Evolutionary conservation across 2,888 invertebrate genomes (phyloP).

Genomic region (Dromius quadrimaculatus): DNA sequence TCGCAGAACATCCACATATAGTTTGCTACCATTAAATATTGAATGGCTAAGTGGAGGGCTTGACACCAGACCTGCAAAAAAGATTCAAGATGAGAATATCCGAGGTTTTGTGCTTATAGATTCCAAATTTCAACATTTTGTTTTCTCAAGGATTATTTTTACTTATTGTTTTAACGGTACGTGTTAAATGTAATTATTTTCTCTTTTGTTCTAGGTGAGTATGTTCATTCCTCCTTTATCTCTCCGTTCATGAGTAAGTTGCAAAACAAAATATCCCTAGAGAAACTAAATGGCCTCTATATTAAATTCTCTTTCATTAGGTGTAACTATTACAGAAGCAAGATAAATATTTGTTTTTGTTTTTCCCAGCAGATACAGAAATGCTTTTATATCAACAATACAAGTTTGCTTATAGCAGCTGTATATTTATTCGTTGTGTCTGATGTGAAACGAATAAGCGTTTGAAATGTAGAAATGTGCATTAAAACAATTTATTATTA

Average conservation of each 20-base stretch:
- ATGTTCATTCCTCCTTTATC: neutral
- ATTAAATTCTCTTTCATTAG: neutral
- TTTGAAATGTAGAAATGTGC: too few species aligned
- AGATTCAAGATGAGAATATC: slow-evolving; percentile 4
- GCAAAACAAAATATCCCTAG: too few species aligned
- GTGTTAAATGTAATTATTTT: neutral
- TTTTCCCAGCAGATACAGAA: neutral
- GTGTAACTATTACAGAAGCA: neutral
- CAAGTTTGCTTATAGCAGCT: slow-evolving; percentile 1
- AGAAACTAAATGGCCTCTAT: neutral
- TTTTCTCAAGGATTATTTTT: too few species aligned
- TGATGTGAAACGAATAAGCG: too few species aligned
- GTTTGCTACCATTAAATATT: slow-evolving; percentile 82
- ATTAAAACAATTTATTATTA: too few species aligned
- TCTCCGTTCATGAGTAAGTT: neutral
- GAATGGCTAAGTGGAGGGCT: slow-evolving; percentile 72
- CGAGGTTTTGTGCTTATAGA: too few species aligned
- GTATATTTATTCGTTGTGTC: too few species aligned
- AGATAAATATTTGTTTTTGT: slow-evolving; percentile 21
- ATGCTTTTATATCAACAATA: slow-evolving; percentile 1
- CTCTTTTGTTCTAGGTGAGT: neutral
- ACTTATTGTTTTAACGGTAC: too few species aligned
- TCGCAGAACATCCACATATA: slow-evolving; percentile 91
- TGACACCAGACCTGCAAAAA: slow-evolving; percentile 77
- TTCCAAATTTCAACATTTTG: too few species aligned